Base-by-base conservation (phyloP, 2,113 vertebrate species). In the Xiphophorus couchianus region DNA sequence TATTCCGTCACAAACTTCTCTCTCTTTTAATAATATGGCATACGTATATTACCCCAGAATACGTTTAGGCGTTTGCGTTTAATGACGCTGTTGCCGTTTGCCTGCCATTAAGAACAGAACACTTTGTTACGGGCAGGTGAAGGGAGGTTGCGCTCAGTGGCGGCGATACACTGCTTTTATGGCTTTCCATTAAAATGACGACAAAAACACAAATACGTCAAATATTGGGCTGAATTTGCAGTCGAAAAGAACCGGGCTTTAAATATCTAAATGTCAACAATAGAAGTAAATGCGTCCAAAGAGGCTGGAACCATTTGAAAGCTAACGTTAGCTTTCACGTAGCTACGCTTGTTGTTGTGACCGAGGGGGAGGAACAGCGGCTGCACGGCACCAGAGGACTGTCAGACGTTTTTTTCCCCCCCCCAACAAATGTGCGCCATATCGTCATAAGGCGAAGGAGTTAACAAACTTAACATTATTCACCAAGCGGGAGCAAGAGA, bases 301-400 rank as follows among this genome's bases (percentile, higher is more conserved):
- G 1, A 17, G 64, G 10, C 13, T 39, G 15, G n/a, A 71, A 71
- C 27, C 11, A 69, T 30, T 25, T 28, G 29, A 30, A 30, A 48
- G 82, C 77, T 85, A 81, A 35, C 39, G 73, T 77, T 74, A 71
- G 85, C 83, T 54, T 51, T 72, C 51, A 5, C 42, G 66, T 48
- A 66, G 67, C 69, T 71, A 25, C 6, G 71, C 25, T 87, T 84
- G 92, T 88, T 93, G 89, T 90, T 90, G 74, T 87, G 84, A 73
- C 83, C 80, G 69, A 80, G 77, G 86, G 60, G 89, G 89, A 93
- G 92, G 93, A 91, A 90, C 89, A 87, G 92, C 86, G 80, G 90
- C 89, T 87, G 83, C 72, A 84, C 82, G 73, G 86, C 44, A 80
- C 51, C 62, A 73, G 51, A 70, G 74, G 69, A 84, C 84, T 86